These are phyloP conservation scores for Prionace glauca DNA, from an alignment of 2,797 vertebrate species.

Conservation along the genomic window DNA sequence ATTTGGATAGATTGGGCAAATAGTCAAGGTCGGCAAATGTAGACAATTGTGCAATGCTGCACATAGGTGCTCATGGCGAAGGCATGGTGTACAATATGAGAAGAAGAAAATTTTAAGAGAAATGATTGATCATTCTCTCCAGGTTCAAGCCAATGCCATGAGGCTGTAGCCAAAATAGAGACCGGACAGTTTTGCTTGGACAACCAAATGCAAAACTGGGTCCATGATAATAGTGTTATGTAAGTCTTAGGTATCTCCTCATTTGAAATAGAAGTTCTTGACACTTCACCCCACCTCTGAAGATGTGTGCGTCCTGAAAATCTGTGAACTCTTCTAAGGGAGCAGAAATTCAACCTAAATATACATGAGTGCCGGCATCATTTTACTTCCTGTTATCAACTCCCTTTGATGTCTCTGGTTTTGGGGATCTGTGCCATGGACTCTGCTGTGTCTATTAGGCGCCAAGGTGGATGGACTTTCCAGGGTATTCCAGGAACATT, in stretches of 20 bases:
- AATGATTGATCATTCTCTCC: not conserved
- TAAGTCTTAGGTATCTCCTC: not conserved
- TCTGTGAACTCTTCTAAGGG: not conserved
- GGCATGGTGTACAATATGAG: not conserved
- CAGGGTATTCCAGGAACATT: not conserved
- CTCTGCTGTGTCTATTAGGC: not conserved
- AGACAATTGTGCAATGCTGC: not conserved
- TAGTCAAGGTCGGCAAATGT: not conserved
- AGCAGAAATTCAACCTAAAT: not conserved
- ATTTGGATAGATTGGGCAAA: not conserved
- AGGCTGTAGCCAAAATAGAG: not conserved
- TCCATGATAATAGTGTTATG: not conserved
- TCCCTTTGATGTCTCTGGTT: not conserved
- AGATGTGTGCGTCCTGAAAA: not conserved
- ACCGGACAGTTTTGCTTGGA: not conserved
- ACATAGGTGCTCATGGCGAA: not conserved
- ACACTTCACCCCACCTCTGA: not conserved
- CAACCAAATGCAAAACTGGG: not conserved
- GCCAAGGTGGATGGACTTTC: not conserved
- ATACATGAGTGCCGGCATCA: not conserved
- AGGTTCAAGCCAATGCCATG: not conserved
- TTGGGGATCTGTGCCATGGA: not conserved
- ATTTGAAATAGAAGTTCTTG: not conserved
- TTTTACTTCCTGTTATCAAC: not conserved
- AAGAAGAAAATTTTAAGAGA: not conserved